Conservation (phyloP, 2,797 vertebrate genomes). For the Molossus molossus region DNA sequence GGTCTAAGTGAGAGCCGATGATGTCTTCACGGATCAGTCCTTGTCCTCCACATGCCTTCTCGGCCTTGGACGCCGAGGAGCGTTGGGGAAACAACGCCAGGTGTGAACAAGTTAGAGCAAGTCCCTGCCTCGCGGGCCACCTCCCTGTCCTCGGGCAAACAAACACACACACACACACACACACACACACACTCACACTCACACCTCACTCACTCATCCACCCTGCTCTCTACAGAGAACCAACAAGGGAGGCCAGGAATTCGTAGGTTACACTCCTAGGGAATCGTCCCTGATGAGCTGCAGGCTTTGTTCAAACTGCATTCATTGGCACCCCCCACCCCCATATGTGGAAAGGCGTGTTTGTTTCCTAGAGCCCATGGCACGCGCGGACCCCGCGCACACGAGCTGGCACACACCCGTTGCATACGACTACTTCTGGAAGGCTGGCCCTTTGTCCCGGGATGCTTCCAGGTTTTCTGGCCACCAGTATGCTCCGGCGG, state of each 20-base stretch:
- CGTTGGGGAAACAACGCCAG: constrained; percentile 71
- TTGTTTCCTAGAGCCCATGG: neutral
- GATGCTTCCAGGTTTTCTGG: neutral
- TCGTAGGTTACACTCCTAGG: neutral
- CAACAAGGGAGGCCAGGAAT: neutral
- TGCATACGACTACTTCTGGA: neutral
- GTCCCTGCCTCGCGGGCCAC: constrained; percentile 61
- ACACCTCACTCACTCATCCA: neutral
- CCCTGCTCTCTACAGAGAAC: neutral
- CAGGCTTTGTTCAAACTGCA: neutral
- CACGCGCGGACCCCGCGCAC: neutral
- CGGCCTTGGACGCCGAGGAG: constrained; percentile 48
- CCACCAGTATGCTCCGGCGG: neutral
- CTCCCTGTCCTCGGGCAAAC: constrained; percentile 52
- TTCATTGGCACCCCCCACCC: neutral
- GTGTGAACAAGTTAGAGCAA: constrained; percentile 82
- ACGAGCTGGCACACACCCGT: neutral
- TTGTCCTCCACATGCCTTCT: neutral
- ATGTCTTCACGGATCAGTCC: neutral
- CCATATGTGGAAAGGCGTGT: neutral
- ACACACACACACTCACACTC: neutral
- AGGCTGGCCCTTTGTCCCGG: neutral
- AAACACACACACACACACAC: constrained; percentile 38
- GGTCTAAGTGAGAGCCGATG: neutral
- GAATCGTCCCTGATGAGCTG: neutral